These are phyloP conservation scores for Zophobas atratus DNA, from an alignment of 1,140 invertebrate species.

Conservation along the genomic window DNA sequence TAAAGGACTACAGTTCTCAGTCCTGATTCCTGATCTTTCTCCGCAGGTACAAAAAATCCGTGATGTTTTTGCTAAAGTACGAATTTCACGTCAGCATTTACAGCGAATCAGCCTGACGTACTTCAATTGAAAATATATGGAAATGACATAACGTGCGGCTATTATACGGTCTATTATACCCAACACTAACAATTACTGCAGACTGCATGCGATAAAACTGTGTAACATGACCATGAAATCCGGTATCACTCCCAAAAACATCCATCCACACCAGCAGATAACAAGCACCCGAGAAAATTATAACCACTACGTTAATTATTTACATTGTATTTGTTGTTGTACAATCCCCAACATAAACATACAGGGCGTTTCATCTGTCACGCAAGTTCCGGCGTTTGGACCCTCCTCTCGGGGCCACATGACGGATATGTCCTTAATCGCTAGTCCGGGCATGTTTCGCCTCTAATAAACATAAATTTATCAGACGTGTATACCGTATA, in stretches of 20 bases:
- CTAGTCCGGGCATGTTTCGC: background rate
- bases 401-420: background rate
- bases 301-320: constrained; percentile 18
- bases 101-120: too few relatives aligned
- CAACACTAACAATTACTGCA: too few relatives aligned
- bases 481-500: background rate
- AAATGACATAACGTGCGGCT: too few relatives aligned
- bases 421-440: constrained; percentile 18
- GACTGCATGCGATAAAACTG: background rate
- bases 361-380: background rate
- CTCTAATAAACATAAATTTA: constrained; percentile 11
- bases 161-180: too few relatives aligned
- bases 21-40: too few relatives aligned
- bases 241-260: background rate
- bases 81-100: too few relatives aligned
- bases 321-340: background rate
- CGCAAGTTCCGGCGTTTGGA: constrained; percentile 15
- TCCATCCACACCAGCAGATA: background rate
- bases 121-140: too few relatives aligned
- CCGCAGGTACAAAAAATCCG: too few relatives aligned
- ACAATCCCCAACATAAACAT: constrained; percentile 1
- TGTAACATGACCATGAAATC: constrained; percentile 20
- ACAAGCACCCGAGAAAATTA: constrained; percentile 4
- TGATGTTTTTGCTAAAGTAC: too few relatives aligned
- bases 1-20: too few relatives aligned